Evolutionary conservation across 2,797 vertebrate genomes (phyloP), one percentile per base, ranked within the genome.

Genomic region (Todus mexicanus): DNA sequence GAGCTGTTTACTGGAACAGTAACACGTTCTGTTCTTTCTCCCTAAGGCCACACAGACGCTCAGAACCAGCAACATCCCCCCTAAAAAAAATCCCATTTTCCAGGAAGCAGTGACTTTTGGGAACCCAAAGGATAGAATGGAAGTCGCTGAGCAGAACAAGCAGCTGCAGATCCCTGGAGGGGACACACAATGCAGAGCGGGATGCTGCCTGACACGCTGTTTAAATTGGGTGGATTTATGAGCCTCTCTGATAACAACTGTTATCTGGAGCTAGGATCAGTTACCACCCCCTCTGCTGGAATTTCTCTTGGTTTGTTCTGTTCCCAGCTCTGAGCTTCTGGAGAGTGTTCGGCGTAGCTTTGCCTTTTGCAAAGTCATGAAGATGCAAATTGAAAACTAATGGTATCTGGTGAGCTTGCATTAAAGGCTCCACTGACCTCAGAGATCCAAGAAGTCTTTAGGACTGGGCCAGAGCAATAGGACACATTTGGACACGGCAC

Each of bases 221-320:
- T 96, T 97, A 94, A 96, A 84, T 42, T 74, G 77, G 65, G 90
- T 89, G 84, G 95, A 97, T 97, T 97, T 95, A 97, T 89, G 96
- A 88, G 84, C 91, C 86, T 74, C 80, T 83, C 90, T 89, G 89
- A 94, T 96, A 96, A 94, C 86, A 77, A 38, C 84, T 75, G 48
- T 51, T 96, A 97, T 97, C 97, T 89, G 88, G 50, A 77, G 64
- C 53, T 74, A 64, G n/a, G n/a, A 96, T 96, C 95, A 85, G 91
- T 89, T 63, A 9, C 95, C 1, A 0, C 82, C 87, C 31, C 73
- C 86, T 72, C n/a, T 35, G 92, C 71, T 90, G 95, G 93, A 90
- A 95, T 97, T 92, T 87, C 61, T 88, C 72, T 47, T 14, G 66
- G 90, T 68, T 93, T 91, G 78, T 43, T 79, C 85, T 92, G 74